Evolutionary conservation across 2,797 vertebrate species (phyloP).

Genomic region (Crenuchus spilurus): DNA sequence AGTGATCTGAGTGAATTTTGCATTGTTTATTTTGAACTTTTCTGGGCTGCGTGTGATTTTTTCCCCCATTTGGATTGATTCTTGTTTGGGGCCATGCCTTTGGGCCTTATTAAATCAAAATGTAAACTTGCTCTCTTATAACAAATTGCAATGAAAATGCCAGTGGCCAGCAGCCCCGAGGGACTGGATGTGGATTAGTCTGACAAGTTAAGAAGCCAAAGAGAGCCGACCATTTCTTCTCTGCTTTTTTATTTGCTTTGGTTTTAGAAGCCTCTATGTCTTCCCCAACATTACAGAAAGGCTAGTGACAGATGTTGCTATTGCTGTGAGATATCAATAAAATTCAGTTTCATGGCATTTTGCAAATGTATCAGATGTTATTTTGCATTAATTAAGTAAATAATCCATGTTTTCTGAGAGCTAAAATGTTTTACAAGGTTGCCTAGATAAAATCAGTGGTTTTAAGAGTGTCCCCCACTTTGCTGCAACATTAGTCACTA

Average conservation of each 20-base stretch:
- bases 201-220: constrained; percentile 70
- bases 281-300: not conserved
- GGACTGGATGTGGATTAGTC: constrained; percentile 65
- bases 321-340: not conserved
- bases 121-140: constrained; percentile 73
- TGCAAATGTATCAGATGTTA: too few relatives aligned
- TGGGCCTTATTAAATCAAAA: constrained; percentile 80
- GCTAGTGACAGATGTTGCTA: not conserved
- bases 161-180: constrained; percentile 64
- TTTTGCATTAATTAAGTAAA: too few relatives aligned
- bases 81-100: constrained; percentile 73
- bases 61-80: constrained; percentile 70
- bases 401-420: too few relatives aligned
- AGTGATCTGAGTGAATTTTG: constrained; percentile 12
- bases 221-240: constrained; percentile 59
- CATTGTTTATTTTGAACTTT: constrained; percentile 19
- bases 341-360: too few relatives aligned
- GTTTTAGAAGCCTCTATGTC: constrained; percentile 35
- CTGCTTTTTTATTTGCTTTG: constrained; percentile 49
- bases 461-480: too few relatives aligned
- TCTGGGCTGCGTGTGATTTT: constrained; percentile 55
- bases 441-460: too few relatives aligned
- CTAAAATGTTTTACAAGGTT: too few relatives aligned
- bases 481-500: too few relatives aligned
- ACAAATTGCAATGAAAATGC: constrained; percentile 74